Base-by-base conservation (phyloP, 1,140 invertebrate genomes). In the Leptopilina boulardi region DNA sequence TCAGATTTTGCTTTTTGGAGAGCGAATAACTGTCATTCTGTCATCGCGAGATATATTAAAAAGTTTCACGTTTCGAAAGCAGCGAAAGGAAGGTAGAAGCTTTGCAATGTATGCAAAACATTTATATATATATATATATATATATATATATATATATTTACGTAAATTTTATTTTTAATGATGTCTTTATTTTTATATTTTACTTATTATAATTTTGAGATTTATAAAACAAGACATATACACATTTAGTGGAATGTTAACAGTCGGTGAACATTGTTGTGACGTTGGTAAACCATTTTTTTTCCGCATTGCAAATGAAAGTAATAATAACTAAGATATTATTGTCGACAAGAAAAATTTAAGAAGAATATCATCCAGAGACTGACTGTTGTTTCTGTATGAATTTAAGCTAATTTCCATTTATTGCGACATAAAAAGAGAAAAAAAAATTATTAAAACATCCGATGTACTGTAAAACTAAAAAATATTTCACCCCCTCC, bases 1-100 rank as follows among this genome's bases (percentile, higher is more conserved):
- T 66, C 13, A 66, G 26, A 66, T 66, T 66, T 66, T 66, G 13
- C 13, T 34, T 34, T 38, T 34, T 30, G 3, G 13, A 66, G 23
- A 66, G 59, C 23, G 59, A n/a, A 34, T 66, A 66, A 66, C 59
- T 30, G 26, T 34, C 59, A 66, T 66, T 66, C 59, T 66, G 59
- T 66, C 59, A 66, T 30, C 26, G 26, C 26, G 26, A 66, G 34
- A 38, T 38, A 38, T 66, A 66, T 34, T 30, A 66, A 66, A 34
- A 66, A 66, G 23, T 66, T 26, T 30, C 59, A 66, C 59, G 21
- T 66, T 66, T 66, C 26, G 26, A 30, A 66, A 66, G 26, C 59
- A 66, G 59, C 21, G 21, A 66, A 66, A 66, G 59, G 6, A 1
- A 30, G 59, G 3, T 8, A 59, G 23, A 26, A 3, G 21, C 21